Percentiles rank a stretch among this genome's conserved stretches.
Evolutionary conservation across 2,113 vertebrate genomes (phyloP).

Genomic region (Connochaetes taurinus): DNA sequence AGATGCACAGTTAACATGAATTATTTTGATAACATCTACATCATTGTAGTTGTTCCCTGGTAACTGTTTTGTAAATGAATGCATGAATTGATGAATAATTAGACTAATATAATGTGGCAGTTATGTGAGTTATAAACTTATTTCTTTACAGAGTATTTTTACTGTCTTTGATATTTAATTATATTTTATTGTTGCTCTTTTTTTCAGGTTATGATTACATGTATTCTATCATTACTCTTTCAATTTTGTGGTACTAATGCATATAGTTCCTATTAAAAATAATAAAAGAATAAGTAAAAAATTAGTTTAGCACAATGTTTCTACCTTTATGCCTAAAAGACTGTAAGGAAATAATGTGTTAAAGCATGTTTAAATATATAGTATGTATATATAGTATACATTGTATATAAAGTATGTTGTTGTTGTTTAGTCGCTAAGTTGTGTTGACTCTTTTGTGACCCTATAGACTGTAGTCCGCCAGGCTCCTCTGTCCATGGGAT

Average conservation of each 20-base stretch:
- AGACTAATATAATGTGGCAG: not conserved
- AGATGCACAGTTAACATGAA: not conserved
- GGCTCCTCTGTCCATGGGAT: not conserved
- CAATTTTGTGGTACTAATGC: not conserved
- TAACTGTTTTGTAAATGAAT: constrained; percentile 12
- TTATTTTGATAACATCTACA: not conserved
- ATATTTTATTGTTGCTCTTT: not conserved
- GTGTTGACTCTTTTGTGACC: not conserved
- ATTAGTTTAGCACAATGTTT: constrained; percentile 14
- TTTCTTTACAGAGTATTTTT: constrained; percentile 1
- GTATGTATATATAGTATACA: not conserved
- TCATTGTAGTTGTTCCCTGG: not conserved
- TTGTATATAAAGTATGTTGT: not conserved
- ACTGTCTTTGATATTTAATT: not conserved
- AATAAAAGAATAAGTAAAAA: not conserved
- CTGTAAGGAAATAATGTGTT: constrained; percentile 8
- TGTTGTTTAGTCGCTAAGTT: not conserved
- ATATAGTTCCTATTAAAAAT: not conserved
- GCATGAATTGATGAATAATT: not conserved
- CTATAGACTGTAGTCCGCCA: not conserved
- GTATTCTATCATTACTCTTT: not conserved
- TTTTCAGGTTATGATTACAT: not conserved
- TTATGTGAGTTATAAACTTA: not conserved
- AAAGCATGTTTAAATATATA: not conserved
- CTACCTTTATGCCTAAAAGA: not conserved